These are phyloP conservation scores for Pseudoips prasinana DNA, from an alignment of 2,888 invertebrate species.

Conservation along the genomic window DNA sequence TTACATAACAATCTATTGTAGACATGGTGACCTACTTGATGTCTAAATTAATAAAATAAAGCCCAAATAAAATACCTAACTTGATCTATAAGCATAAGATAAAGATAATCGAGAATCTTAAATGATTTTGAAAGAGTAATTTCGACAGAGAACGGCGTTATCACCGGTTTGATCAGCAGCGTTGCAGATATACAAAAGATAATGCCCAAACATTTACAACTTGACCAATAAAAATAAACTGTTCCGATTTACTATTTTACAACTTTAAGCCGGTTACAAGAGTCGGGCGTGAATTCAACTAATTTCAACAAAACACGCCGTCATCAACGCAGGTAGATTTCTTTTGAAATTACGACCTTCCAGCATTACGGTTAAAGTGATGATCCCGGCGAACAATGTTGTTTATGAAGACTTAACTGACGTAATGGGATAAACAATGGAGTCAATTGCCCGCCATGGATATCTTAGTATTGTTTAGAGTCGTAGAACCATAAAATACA, in stretches of 20 bases:
- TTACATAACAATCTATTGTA: no score
- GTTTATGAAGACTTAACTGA: conserved; percentile 56
- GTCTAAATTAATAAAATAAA: no score
- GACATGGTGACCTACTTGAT: no score
- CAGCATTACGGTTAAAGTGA: conserved; percentile 63
- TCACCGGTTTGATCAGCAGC: no score
- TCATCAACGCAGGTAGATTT: conserved; percentile 51
- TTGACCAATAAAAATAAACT: conserved; percentile 8
- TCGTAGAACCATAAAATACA: conserved; percentile 60
- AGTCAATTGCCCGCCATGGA: conserved; percentile 28
- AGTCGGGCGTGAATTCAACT: conserved; percentile 9
- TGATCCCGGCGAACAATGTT: conserved; percentile 61
- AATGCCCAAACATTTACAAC: neutral
- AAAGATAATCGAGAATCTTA: no score
- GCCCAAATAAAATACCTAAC: no score
- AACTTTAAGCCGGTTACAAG: conserved; percentile 9
- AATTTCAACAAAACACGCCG: conserved; percentile 24
- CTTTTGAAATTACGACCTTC: conserved; percentile 46
- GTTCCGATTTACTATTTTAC: conserved; percentile 22
- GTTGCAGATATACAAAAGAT: no score
- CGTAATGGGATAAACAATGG: conserved; percentile 74
- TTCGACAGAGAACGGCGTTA: no score
- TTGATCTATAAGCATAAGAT: no score
- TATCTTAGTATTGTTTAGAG: conserved; percentile 50
- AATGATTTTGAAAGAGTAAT: no score